phyloP scores from a whole-genome alignment of 2,113 vertebrate species.

The Cromileptes altivelis region DNA sequence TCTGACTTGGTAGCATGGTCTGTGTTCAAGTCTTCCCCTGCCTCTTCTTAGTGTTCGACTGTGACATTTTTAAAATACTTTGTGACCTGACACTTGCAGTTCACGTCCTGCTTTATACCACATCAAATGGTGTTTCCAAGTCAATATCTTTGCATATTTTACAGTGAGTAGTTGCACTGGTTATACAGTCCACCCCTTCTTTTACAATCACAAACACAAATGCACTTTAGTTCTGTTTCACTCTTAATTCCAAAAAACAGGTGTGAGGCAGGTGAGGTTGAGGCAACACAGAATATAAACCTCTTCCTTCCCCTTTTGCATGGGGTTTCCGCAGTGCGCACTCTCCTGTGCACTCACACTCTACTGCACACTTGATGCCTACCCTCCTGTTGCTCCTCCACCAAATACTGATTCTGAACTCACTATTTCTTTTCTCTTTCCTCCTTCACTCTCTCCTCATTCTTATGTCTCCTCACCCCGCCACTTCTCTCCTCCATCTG shows the following conservation, averaged over 20 bases:
- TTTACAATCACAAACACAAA: not conserved
- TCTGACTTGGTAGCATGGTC: too few species aligned
- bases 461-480: not conserved
- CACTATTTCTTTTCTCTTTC: constrained; percentile 63
- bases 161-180: not conserved
- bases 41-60: too few species aligned
- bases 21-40: too few species aligned
- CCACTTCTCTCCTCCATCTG: constrained; percentile 48
- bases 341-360: constrained; percentile 3
- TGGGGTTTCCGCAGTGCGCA: constrained; percentile 9
- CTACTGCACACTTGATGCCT: constrained; percentile 18
- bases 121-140: too few species aligned
- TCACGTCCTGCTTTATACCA: too few species aligned
- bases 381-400: constrained; percentile 43
- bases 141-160: not conserved
- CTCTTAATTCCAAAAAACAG: not conserved
- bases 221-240: not conserved
- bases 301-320: constrained; percentile 9
- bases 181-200: not conserved
- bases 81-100: too few species aligned
- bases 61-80: too few species aligned
- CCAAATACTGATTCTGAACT: constrained; percentile 61
- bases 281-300: not conserved
- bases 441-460: constrained; percentile 25
- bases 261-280: not conserved